Evolutionary conservation across 2,797 vertebrate species (phyloP).

Genomic region (Peromyscus aztecus): DNA sequence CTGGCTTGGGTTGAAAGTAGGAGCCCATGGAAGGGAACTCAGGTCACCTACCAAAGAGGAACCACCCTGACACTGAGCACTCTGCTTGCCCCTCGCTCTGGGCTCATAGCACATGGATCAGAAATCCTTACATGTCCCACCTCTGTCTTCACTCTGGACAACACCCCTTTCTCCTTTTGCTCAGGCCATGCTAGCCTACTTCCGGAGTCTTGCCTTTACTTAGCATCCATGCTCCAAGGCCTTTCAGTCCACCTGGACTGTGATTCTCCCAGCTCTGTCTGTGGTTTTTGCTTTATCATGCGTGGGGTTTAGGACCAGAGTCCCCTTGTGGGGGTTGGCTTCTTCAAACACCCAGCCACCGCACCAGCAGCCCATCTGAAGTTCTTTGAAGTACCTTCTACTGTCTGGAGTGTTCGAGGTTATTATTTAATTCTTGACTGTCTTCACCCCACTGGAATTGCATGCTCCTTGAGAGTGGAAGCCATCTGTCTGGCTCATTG

Average conservation of each 20-base stretch:
- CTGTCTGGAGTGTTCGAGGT: not conserved
- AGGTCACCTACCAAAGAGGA: not conserved
- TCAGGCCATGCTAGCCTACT: not conserved
- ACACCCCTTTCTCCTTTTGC: not conserved
- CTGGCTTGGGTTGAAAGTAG: not conserved
- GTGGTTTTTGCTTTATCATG: not conserved
- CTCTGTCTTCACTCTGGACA: not conserved
- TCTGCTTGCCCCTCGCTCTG: not conserved
- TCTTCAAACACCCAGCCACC: not conserved
- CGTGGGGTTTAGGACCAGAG: not conserved
- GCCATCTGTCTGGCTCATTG: not conserved
- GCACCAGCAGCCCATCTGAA: not conserved
- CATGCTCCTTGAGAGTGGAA: not conserved
- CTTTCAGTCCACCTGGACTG: not conserved
- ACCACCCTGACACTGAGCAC: not conserved
- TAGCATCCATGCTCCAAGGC: not conserved
- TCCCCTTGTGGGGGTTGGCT: not conserved
- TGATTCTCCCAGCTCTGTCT: constrained; percentile 5
- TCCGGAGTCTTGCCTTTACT: not conserved
- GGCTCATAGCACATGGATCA: not conserved
- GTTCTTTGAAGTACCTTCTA: not conserved
- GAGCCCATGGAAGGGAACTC: not conserved
- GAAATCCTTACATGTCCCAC: not conserved
- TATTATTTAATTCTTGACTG: not conserved
- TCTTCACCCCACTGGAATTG: not conserved